Evolutionary conservation across 2,888 invertebrate species (phyloP).

Genomic region (Hypolimnas misippus): DNA sequence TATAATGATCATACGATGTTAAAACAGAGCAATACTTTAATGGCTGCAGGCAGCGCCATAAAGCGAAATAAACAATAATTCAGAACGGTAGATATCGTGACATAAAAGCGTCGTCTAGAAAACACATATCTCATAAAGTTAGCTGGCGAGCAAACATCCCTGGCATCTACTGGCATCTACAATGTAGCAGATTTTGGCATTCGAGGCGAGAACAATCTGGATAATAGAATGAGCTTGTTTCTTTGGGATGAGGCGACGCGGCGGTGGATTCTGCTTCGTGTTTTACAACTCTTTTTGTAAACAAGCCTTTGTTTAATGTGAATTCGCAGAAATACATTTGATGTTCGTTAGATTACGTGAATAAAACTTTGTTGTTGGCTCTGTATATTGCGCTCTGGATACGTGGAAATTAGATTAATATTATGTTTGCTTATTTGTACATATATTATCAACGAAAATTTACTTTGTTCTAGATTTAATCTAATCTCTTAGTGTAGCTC

Average conservation of each 20-base stretch:
- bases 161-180: conserved; percentile 58
- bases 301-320: conserved; percentile 31
- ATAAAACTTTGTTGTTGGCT: conserved; percentile 5
- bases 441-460: too few relatives aligned
- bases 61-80: conserved; percentile 68
- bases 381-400: neutral
- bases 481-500: too few relatives aligned
- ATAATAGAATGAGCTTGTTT: conserved; percentile 77
- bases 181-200: conserved; percentile 74
- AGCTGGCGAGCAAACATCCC: conserved; percentile 69
- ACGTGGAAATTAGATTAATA: neutral
- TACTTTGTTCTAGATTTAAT: too few relatives aligned
- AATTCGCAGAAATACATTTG: conserved; percentile 19
- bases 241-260: conserved; percentile 50
- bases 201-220: conserved; percentile 78
- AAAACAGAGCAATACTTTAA: conserved; percentile 32
- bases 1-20: conserved; percentile 6
- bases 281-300: conserved; percentile 32
- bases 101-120: conserved; percentile 69
- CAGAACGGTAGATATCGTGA: conserved; percentile 60
- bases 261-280: conserved; percentile 43
- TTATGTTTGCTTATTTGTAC: too few relatives aligned
- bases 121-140: conserved; percentile 78
- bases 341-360: conserved; percentile 14
- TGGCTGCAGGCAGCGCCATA: conserved; percentile 22